These are phyloP conservation scores for Rallus crepitans DNA, from an alignment of 2,797 vertebrate genomes.

Conservation along the genomic window DNA sequence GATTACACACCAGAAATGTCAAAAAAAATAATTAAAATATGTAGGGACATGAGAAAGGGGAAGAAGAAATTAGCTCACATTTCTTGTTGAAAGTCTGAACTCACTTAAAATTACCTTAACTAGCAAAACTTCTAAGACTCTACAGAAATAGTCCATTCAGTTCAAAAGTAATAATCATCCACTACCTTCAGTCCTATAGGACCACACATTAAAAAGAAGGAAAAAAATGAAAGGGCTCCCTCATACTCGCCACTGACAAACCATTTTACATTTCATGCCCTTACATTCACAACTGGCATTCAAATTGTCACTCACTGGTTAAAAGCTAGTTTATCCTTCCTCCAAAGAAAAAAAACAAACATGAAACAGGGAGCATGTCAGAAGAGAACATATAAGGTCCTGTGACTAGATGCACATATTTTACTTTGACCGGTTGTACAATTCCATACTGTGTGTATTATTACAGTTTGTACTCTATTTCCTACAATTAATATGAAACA, in stretches of 20 bases:
- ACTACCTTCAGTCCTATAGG: background rate
- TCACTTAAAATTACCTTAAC: background rate
- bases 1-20: background rate
- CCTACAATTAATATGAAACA: background rate
- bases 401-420: background rate
- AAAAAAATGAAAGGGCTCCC: background rate
- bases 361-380: too few species aligned
- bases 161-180: background rate
- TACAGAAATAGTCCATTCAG: background rate
- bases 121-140: background rate
- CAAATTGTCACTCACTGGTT: background rate
- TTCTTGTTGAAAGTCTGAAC: background rate
- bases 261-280: background rate
- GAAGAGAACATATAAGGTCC: background rate
- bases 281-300: background rate
- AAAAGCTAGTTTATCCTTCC: background rate
- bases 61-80: background rate
- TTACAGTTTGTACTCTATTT: background rate
- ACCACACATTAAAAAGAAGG: background rate
- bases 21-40: background rate
- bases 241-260: background rate
- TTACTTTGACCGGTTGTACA: background rate
- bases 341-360: background rate
- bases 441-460: fast-evolving
- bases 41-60: background rate